A percentile compares a stretch with the other conserved stretches of the same genome.
Evolutionary conservation across 2,797 vertebrate genomes (phyloP).

Genomic region (Pterois miles): DNA sequence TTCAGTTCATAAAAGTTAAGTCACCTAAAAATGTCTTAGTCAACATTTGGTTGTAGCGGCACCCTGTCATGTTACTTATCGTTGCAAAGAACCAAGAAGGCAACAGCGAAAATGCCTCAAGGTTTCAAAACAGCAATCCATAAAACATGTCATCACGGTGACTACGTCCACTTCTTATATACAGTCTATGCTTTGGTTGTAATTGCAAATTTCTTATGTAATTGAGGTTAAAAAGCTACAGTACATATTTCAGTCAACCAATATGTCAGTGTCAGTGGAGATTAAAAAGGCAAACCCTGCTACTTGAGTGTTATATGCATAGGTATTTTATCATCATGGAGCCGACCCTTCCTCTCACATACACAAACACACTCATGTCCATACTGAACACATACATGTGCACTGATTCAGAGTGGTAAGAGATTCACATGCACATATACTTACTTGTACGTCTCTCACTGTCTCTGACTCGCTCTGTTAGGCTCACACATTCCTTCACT

Average conservation of each 20-base stretch:
- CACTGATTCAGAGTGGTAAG: conserved; percentile 6
- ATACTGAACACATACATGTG: background rate
- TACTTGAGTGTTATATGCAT: background rate
- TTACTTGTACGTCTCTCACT: conserved; percentile 22
- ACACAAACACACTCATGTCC: background rate
- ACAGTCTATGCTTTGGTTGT: background rate
- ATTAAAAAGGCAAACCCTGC: background rate
- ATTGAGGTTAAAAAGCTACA: background rate
- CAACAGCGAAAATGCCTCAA: no score
- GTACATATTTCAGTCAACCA: background rate
- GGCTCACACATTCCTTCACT: conserved; percentile 50
- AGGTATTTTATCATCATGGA: background rate
- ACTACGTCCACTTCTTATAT: no score
- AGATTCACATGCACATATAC: conserved; percentile 8
- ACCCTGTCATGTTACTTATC: no score
- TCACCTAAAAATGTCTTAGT: no score
- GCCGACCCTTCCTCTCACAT: background rate
- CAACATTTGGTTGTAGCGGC: no score
- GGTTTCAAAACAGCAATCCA: no score
- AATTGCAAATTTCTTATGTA: background rate
- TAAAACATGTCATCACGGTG: no score
- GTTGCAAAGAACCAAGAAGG: no score
- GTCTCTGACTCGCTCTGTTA: conserved; percentile 39
- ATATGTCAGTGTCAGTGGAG: background rate
- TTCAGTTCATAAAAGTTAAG: no score